These are phyloP conservation scores for Corvus hawaiiensis DNA, from an alignment of 2,113 vertebrate species.

Conservation along the genomic window DNA sequence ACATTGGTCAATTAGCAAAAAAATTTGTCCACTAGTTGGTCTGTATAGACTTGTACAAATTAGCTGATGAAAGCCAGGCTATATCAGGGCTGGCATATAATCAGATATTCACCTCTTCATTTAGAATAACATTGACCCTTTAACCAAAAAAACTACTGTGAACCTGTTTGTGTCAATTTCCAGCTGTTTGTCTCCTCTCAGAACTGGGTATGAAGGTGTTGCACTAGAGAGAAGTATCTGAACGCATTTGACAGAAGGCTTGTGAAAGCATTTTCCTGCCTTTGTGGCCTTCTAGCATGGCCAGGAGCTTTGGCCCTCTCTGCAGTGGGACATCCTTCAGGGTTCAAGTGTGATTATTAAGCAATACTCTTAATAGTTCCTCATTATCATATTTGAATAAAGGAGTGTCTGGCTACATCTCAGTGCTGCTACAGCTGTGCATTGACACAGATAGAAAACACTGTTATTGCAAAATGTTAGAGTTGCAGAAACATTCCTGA, in stretches of 20 bases:
- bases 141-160: background rate
- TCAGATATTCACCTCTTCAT: background rate
- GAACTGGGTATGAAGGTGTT: background rate
- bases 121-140: background rate
- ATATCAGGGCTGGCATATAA: background rate
- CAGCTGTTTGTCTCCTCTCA: background rate
- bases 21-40: background rate
- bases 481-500: conserved; percentile 10
- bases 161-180: background rate
- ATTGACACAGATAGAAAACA: background rate
- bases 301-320: background rate
- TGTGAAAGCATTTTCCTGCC: background rate
- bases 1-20: background rate
- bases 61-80: background rate
- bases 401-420: background rate
- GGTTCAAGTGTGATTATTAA: background rate
- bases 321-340: background rate
- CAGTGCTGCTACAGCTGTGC: background rate
- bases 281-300: background rate
- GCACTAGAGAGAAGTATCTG: background rate
- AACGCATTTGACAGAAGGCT: background rate
- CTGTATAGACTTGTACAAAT: background rate
- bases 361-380: background rate
- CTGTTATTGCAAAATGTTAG: conserved; percentile 5
- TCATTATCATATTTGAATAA: background rate